Conservation (phyloP, 2,113 vertebrate genomes). For the Falcunculus frontatus region DNA sequence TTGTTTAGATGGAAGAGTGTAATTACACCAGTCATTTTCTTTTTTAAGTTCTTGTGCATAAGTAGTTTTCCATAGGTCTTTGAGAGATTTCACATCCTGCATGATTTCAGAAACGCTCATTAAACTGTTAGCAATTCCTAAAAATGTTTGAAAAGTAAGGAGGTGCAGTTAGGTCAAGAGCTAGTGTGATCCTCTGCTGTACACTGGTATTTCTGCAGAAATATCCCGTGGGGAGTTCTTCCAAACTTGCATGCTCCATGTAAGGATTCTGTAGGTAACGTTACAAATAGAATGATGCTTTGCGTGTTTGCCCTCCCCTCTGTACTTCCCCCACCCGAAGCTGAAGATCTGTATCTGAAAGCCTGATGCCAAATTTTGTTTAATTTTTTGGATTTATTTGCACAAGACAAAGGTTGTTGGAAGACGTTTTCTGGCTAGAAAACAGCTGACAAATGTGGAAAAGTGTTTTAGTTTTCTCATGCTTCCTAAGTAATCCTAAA, state of each 20-base stretch:
- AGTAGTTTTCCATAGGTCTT: not conserved
- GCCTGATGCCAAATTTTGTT: not conserved
- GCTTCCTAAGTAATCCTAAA: conserved; percentile 28
- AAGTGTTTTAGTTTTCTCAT: conserved; percentile 15
- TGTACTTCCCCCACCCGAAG: not conserved
- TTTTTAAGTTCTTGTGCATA: not conserved
- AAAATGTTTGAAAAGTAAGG: not conserved
- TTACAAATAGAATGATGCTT: not conserved
- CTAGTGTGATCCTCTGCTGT: not conserved
- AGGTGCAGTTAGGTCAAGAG: not conserved
- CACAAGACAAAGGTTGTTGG: not conserved
- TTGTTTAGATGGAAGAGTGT: not conserved
- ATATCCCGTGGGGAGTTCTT: not conserved
- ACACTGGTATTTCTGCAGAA: not conserved
- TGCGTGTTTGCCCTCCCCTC: not conserved
- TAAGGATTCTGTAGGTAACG: not conserved
- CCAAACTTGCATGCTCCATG: accelerated
- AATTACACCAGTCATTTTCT: not conserved
- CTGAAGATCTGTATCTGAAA: not conserved
- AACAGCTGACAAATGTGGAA: conserved; percentile 42
- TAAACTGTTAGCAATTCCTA: not conserved
- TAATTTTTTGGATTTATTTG: not conserved
- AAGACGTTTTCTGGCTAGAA: conserved; percentile 7
- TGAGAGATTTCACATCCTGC: not conserved
- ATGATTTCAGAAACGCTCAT: not conserved